Percentiles rank a stretch among this genome's conserved stretches.
Conservation (phyloP, 2,888 invertebrate genomes). For the Tridacna gigas region DNA sequence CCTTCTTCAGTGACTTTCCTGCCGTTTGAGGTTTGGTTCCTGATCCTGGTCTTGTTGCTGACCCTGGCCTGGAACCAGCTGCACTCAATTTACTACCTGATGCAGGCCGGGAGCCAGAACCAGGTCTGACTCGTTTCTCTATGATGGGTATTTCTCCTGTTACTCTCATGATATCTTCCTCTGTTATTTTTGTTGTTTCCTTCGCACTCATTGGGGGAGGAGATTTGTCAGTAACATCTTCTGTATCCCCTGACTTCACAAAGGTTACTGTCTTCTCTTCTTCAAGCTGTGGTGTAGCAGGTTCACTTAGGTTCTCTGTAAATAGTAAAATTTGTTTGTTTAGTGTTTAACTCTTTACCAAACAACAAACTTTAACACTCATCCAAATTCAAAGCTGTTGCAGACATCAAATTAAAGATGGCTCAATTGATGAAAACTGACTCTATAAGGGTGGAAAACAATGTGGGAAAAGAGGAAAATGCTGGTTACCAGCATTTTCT, state of each 20-base stretch:
- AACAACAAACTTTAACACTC: too few species aligned
- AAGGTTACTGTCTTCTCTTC: constrained; percentile 58
- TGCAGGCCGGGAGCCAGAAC: constrained; percentile 33
- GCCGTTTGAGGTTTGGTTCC: constrained; percentile 36
- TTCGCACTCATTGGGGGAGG: constrained; percentile 38
- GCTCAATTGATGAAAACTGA: too few species aligned
- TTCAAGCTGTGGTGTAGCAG: neutral
- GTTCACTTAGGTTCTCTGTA: constrained; percentile 4
- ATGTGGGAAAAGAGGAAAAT: too few species aligned
- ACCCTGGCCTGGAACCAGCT: constrained; percentile 31
- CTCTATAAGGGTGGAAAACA: too few species aligned
- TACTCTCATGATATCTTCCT: constrained; percentile 69
- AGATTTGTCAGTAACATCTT: constrained; percentile 14
- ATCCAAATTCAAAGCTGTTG: too few species aligned
- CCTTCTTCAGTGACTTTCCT: constrained; percentile 51
- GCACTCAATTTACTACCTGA: neutral
- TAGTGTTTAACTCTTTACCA: too few species aligned
- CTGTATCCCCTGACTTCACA: constrained; percentile 9
- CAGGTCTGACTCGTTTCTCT: constrained; percentile 54
- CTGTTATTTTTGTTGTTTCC: constrained; percentile 43
- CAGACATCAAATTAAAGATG: too few species aligned
- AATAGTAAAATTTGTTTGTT: neutral
- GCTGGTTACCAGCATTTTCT: too few species aligned
- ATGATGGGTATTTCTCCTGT: constrained; percentile 74
- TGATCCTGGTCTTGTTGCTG: constrained; percentile 34